Base-by-base conservation (phyloP, 2,797 vertebrate species). In the Otus scops region DNA sequence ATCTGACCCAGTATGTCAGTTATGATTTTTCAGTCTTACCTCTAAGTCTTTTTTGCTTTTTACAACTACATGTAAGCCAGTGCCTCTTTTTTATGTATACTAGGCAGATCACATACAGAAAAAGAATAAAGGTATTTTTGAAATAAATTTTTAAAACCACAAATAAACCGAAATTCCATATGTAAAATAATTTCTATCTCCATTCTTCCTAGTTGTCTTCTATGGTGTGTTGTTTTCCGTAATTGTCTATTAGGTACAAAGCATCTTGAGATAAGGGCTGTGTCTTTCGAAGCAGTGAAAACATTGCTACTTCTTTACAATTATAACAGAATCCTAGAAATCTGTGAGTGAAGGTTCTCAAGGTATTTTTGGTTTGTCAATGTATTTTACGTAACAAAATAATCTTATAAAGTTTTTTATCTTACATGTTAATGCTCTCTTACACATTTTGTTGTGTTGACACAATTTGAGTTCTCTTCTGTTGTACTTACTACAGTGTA, bases 1-100 rank as follows among this genome's bases (percentile, higher is more conserved):
- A 91, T 92, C 45, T 89, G 71, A 92, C 71, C 78, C 70, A 68
- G 56, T 60, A 88, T 39, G 68, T 91, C 92, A 93, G 48, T 43
- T 88, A 36, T 0, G 15, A 89, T 88, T 92, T 93, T 91, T 80
- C 89, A 89, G 71, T 70, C 61, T 77, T 64, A 82, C 63, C 13
- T 89, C n/a, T 47, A 65, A 82, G 50, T 65, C 15, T 63, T 95
- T 95, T 63, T 30, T 77, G 28, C 7, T 67, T 91, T 84, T 80
- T 23, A 71, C 17, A 84, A 75, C 84, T 88, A 57, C 19, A 82
- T 77, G 85, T 82, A 87, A 85, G 34, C 7, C 26, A 77, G 18
- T 1, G 4, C 3, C 8, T 79, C 23, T 45, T 61, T 71, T 79
- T 77, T 24, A 86, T 32, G 11, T 53, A 11, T 48, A 63, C 27